Percentiles rank a stretch among this genome's conserved stretches.
Evolutionary conservation across 2,113 vertebrate genomes (phyloP).

Genomic region (human (Homo sapiens)): GRCh38 chr1:95021501-95022000

Average conservation of each 20-base stretch:
- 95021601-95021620: neutral
- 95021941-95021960: neutral
- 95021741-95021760: neutral
- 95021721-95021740: neutral
- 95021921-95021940: neutral
- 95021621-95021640: neutral
- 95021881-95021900: conserved; percentile 23
- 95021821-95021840: neutral
- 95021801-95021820: neutral
- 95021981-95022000: neutral
- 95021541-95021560: neutral
- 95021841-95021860: neutral
- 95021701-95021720: neutral
- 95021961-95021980: neutral
- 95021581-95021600: neutral
- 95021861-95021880: neutral
- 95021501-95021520: neutral
- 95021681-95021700: neutral
- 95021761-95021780: neutral
- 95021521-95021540: neutral
- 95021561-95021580: neutral
- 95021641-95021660: neutral
- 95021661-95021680: neutral
- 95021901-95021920: neutral
- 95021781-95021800: neutral